phyloP scores from a whole-genome alignment of 2,113 vertebrate species.

The Climacteris rufus region DNA sequence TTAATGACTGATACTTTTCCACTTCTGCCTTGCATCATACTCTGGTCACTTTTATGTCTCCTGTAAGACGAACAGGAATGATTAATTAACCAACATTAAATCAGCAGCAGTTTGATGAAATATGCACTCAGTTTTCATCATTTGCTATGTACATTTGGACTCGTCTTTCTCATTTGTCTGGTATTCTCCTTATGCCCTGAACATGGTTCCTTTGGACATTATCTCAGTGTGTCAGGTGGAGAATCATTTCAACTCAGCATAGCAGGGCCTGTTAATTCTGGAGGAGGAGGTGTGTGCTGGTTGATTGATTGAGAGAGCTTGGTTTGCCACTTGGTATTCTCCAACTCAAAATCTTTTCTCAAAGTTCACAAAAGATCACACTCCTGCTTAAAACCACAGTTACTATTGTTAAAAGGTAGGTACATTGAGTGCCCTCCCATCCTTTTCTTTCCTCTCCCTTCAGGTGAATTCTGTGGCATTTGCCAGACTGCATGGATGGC shows the following conservation, averaged over 20 bases:
- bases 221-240: constrained; percentile 29
- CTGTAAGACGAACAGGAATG: constrained; percentile 14
- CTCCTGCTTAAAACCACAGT: neutral
- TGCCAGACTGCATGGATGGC: neutral
- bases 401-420: neutral
- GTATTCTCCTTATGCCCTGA: neutral
- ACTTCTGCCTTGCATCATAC: constrained; percentile 21
- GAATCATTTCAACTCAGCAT: neutral
- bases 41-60: constrained; percentile 28
- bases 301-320: neutral
- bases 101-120: constrained; percentile 51
- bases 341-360: neutral
- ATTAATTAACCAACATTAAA: constrained; percentile 57
- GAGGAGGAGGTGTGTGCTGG: neutral
- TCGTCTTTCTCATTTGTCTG: constrained; percentile 43
- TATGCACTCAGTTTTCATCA: constrained; percentile 45
- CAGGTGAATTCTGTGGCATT: neutral
- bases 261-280: neutral
- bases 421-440: neutral
- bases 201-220: constrained; percentile 18
- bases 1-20: constrained; percentile 39
- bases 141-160: constrained; percentile 12
- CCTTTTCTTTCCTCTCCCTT: neutral
- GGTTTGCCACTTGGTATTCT: neutral
- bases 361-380: neutral